Percentiles rank a stretch among this genome's conserved stretches.
Evolutionary conservation across 2,888 invertebrate genomes (phyloP).

Genomic region (Limnephilus rhombicus): DNA sequence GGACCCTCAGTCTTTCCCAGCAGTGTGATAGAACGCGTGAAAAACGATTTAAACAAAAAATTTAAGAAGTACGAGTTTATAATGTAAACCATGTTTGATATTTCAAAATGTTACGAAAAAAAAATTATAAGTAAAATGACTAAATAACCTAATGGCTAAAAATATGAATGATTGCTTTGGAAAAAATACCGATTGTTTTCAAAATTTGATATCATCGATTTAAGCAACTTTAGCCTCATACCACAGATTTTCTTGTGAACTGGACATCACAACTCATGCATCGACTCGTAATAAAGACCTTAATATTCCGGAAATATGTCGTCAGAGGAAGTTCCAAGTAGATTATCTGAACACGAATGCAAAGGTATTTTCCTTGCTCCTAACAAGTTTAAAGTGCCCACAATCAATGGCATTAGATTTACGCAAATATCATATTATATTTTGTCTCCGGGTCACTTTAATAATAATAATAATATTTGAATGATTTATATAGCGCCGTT

Average conservation of each 20-base stretch:
- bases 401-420: neutral
- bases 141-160: neutral
- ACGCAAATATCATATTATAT: neutral
- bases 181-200: neutral
- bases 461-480: too few species aligned
- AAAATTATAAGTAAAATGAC: neutral
- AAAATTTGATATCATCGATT: neutral
- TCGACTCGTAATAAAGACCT: neutral
- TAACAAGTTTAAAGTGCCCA: neutral
- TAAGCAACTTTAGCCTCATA: neutral
- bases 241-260: neutral
- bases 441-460: too few species aligned
- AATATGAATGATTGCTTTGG: neutral
- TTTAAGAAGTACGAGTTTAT: too few species aligned
- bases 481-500: too few species aligned
- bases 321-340: too few species aligned
- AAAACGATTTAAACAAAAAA: too few species aligned
- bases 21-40: too few species aligned
- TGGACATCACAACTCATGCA: neutral
- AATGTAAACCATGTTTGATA: too few species aligned
- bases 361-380: neutral
- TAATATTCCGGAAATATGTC: too few species aligned
- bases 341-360: too few species aligned
- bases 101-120: neutral
- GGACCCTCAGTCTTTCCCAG: too few species aligned